phyloP scores from a whole-genome alignment of 37 sponge, comb jelly and placozoan genomes.

The Diacarnus erythraeanus region DNA sequence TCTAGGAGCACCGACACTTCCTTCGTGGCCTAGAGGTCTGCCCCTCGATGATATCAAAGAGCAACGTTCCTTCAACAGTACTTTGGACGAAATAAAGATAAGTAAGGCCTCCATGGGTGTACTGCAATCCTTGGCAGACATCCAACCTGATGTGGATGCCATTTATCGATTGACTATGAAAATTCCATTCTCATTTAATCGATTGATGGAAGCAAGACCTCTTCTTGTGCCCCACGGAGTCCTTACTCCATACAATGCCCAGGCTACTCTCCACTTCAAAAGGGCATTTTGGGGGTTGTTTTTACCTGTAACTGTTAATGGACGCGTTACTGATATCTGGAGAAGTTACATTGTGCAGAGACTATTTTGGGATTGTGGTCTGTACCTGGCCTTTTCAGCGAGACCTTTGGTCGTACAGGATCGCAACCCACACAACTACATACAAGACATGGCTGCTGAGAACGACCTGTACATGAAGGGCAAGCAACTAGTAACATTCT shows the following conservation, averaged over 20 bases:
- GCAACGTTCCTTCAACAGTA: slow-evolving; percentile 2
- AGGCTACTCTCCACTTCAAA: slow-evolving; percentile 50
- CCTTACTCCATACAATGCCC: slow-evolving; percentile 62
- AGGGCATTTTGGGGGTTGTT: slow-evolving; percentile 39
- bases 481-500: slow-evolving; percentile 35
- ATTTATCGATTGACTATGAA: slow-evolving; percentile 55
- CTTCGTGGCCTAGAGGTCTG: slow-evolving; percentile 64
- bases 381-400: slow-evolving; percentile 27
- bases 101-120: slow-evolving; percentile 18
- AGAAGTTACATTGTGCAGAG: slow-evolving; percentile 54
- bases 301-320: slow-evolving; percentile 47
- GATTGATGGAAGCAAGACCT: slow-evolving; percentile 22
- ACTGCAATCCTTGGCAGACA: slow-evolving; percentile 56
- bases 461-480: slow-evolving; percentile 49
- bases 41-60: slow-evolving; percentile 45
- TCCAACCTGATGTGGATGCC: slow-evolving; percentile 70
- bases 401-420: slow-evolving; percentile 44
- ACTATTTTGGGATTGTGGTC: slow-evolving; percentile 52
- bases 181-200: slow-evolving; percentile 48
- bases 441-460: slow-evolving; percentile 45
- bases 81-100: neutral
- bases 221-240: slow-evolving; percentile 41
- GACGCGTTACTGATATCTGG: slow-evolving; percentile 68
- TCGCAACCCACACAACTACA: slow-evolving; percentile 44
- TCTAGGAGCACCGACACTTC: slow-evolving; percentile 40